Evolutionary conservation across 1,140 invertebrate species (phyloP).

Genomic region (Drosophila orosa): DNA sequence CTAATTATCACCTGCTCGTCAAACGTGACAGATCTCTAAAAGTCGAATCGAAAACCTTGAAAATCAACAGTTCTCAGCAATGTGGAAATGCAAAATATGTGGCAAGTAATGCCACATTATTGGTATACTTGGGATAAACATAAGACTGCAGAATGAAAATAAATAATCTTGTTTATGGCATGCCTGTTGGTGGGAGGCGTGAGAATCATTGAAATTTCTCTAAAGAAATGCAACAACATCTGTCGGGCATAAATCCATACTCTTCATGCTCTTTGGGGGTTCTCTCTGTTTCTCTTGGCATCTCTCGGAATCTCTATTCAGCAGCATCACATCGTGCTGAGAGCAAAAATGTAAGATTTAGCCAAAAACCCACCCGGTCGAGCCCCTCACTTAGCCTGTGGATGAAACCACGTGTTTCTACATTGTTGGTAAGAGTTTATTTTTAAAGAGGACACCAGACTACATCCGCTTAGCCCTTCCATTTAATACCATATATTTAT

Average conservation of each 20-base stretch:
- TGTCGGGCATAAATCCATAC: constrained; percentile 19
- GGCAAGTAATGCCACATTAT: constrained; percentile 21
- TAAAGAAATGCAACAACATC: constrained; percentile 12
- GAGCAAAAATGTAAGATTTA: not conserved
- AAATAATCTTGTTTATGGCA: constrained; percentile 32
- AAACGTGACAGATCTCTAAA: constrained; percentile 40
- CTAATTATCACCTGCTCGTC: constrained; percentile 27
- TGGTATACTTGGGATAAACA: not conserved
- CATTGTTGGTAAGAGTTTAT: constrained; percentile 7
- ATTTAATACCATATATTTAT: constrained; percentile 11
- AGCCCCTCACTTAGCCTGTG: constrained; percentile 39
- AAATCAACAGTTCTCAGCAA: constrained; percentile 11
- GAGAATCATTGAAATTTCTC: constrained; percentile 4
- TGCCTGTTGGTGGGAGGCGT: constrained; percentile 5
- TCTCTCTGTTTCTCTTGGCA: constrained; percentile 12
- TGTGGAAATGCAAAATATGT: constrained; percentile 5
- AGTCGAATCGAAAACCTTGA: constrained; percentile 29
- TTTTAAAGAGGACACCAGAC: not conserved
- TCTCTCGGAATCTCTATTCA: constrained; percentile 23
- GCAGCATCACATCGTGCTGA: constrained; percentile 27
- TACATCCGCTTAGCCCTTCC: not conserved
- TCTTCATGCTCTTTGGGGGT: constrained; percentile 12
- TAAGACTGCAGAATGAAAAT: constrained; percentile 14
- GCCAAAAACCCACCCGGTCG: constrained; percentile 42
- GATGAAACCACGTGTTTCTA: constrained; percentile 55